These are phyloP conservation scores for Dorcus parallelipipedus DNA, from an alignment of 2,888 invertebrate genomes.

Conservation along the genomic window DNA sequence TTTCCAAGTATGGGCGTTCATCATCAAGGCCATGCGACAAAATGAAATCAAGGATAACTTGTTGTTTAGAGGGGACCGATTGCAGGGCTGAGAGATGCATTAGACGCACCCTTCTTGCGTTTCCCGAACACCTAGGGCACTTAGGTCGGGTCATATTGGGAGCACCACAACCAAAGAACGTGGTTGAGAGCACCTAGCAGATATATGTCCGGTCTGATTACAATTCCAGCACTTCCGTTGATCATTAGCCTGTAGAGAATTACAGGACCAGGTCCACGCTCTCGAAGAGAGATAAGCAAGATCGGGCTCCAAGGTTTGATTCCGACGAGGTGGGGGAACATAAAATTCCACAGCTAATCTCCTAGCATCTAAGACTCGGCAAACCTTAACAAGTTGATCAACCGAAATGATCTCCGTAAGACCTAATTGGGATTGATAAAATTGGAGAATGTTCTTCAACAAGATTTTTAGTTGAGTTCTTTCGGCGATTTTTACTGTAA, in stretches of 20 bases:
- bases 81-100: not conserved
- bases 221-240: slow-evolving; percentile 10
- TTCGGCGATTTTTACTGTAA: not conserved
- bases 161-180: slow-evolving; percentile 3
- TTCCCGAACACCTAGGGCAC: slow-evolving; percentile 10
- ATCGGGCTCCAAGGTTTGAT: slow-evolving; percentile 5
- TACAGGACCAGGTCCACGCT: not conserved
- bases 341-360: not conserved
- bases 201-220: not conserved
- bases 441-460: slow-evolving; percentile 6
- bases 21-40: too few species aligned
- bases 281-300: not conserved
- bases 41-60: too few species aligned
- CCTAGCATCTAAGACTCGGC: slow-evolving; percentile 4
- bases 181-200: not conserved
- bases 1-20: too few species aligned
- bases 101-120: not conserved
- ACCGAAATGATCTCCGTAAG: not conserved
- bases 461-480: slow-evolving; percentile 3
- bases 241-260: not conserved
- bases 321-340: not conserved
- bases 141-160: not conserved
- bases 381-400: not conserved
- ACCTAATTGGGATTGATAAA: slow-evolving; percentile 8
- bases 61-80: not conserved